phyloP scores from a whole-genome alignment of 2,888 invertebrate species.

The Hirtodrosophila trivittata region DNA sequence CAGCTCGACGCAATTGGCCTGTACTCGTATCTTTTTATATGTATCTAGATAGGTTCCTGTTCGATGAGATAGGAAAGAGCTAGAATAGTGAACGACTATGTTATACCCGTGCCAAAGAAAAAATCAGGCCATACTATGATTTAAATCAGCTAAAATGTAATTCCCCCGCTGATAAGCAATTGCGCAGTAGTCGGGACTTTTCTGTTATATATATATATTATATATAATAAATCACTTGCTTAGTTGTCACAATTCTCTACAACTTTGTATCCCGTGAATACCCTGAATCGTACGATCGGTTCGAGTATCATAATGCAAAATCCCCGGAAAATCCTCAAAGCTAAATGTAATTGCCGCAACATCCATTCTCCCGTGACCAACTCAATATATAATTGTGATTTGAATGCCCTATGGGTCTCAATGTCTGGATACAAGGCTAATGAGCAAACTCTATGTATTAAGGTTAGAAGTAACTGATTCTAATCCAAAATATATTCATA shows the following conservation, averaged over 20 bases:
- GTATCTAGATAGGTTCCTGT: conserved; percentile 1
- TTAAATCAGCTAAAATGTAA: too few relatives aligned
- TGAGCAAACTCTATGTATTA: too few relatives aligned
- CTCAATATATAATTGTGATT: conserved; percentile 25
- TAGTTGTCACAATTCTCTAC: background rate
- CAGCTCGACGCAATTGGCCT: conserved; percentile 4
- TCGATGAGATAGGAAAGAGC: conserved; percentile 1
- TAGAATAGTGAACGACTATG: background rate
- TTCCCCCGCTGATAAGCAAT: too few relatives aligned
- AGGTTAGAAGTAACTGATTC: too few relatives aligned
- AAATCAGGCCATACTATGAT: too few relatives aligned
- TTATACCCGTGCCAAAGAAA: background rate
- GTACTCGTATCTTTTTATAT: background rate
- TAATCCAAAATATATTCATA: too few relatives aligned
- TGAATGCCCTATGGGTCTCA: background rate
- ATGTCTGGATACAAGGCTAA: too few relatives aligned
- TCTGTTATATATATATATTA: background rate
- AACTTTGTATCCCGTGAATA: conserved; percentile 28
- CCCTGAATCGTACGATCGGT: too few relatives aligned
- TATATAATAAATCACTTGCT: too few relatives aligned
- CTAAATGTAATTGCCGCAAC: conserved; percentile 38
- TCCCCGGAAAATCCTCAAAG: conserved; percentile 29
- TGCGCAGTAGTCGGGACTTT: background rate
- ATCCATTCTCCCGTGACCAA: conserved; percentile 58
- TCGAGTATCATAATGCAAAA: conserved; percentile 14